Evolutionary conservation across 2,888 invertebrate genomes (phyloP), one percentile per base, ranked within the genome.

Genomic region (Nezara viridula): DNA sequence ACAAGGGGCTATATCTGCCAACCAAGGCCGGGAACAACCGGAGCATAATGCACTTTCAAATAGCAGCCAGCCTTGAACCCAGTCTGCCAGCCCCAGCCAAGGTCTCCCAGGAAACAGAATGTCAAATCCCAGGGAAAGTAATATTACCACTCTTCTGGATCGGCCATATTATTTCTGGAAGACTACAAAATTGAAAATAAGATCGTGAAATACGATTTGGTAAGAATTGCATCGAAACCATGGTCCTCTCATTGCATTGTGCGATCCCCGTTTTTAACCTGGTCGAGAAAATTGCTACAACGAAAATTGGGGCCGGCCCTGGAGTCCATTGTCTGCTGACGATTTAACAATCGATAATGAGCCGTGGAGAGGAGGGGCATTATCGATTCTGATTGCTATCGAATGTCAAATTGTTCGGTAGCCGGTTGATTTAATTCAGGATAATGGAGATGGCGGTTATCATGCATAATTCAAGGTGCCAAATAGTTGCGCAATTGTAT

Each of bases 1-100:
- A 73, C 66, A 73, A 37, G 10, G 19, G 66, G 12, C 60, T 60
- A 32, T 55, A 7, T 1, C 32, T 7, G 66, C 7, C 9, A 73
- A 73, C 37, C 66, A 73, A 73, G 66, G 66, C 9, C 21, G 66
- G 37, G 32, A 73, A 73, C 66, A 73, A 73, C 5, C 37, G 7
- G 66, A 37, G 66, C 66, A 73, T 73, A 73, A 73, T 73, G 66
- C 66, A 73, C 66, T 73, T 73, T 73, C 66, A 73, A 73, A 73
- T 73, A 32, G 66, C 19, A 37, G 37, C 0, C 66, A 73, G 9
- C 66, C 66, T 73, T 73, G 66, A 73, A 73, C 66, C 66, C 37
- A 21, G 66, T 37, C 66, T 37, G 66, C 14, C 66, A 32, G 19
- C 66, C 66, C 19, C 66, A 19, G 0, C 37, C 66, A 73, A 73